Evolutionary conservation across 1,140 invertebrate species (phyloP).

Genomic region (Zaprionus capensis): DNA sequence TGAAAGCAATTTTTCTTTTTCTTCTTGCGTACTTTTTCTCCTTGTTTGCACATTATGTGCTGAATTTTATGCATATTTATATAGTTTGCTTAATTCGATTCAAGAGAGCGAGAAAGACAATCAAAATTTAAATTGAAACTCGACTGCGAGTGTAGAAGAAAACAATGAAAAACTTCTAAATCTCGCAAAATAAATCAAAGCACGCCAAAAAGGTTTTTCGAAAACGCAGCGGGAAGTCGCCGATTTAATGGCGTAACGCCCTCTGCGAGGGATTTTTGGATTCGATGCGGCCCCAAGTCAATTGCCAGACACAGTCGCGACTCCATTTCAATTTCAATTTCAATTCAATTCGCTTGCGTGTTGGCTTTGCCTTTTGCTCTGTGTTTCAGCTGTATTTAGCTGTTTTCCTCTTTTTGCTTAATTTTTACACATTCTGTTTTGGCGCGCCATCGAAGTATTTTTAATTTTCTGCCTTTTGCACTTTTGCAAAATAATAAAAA

Average conservation of each 20-base stretch:
- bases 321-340: slow-evolving; percentile 44
- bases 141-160: background rate
- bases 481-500: slow-evolving; percentile 80
- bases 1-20: slow-evolving; percentile 37
- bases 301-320: slow-evolving; percentile 10
- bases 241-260: slow-evolving; percentile 4
- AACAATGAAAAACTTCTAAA: slow-evolving; percentile 22
- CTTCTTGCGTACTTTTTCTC: background rate
- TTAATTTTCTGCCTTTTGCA: slow-evolving; percentile 81
- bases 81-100: slow-evolving; percentile 33
- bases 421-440: slow-evolving; percentile 42
- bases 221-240: slow-evolving; percentile 28
- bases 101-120: slow-evolving; percentile 15
- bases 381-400: slow-evolving; percentile 27
- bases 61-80: slow-evolving; percentile 16
- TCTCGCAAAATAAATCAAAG: slow-evolving; percentile 67
- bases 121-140: slow-evolving; percentile 43
- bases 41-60: slow-evolving; percentile 10
- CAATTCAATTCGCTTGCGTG: slow-evolving; percentile 66
- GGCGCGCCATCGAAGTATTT: slow-evolving; percentile 72
- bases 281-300: slow-evolving; percentile 19
- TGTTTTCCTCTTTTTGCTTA: slow-evolving; percentile 37
- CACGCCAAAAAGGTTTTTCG: slow-evolving; percentile 21
- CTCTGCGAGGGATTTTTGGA: background rate
- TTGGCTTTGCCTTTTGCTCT: slow-evolving; percentile 9